phyloP scores from a whole-genome alignment of 2,888 invertebrate species.

The Liodrosophila aerea region DNA sequence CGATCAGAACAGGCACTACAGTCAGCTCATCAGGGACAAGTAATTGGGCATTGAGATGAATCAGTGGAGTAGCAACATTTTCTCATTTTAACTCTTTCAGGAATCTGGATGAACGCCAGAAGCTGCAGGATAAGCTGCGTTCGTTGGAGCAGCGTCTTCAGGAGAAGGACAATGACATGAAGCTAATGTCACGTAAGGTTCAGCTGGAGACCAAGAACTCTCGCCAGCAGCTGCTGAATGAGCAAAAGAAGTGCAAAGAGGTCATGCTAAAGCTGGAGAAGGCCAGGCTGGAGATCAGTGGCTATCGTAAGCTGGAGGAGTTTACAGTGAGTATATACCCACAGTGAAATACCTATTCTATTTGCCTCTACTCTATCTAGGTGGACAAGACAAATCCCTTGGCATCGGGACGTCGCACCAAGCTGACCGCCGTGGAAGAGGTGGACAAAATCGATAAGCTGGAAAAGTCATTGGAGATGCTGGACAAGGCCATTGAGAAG shows the following conservation, averaged over 20 bases:
- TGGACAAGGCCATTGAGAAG: slow-evolving; percentile 71
- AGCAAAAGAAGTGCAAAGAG: slow-evolving; percentile 88
- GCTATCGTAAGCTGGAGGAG: slow-evolving; percentile 79
- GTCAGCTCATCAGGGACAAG: slow-evolving; percentile 89
- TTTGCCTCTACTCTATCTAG: neutral
- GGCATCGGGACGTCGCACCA: slow-evolving; percentile 50
- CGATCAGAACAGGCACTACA: slow-evolving; percentile 88
- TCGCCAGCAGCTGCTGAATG: slow-evolving; percentile 87
- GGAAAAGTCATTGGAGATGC: slow-evolving; percentile 62
- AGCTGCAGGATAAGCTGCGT: slow-evolving; percentile 86
- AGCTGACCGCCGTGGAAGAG: slow-evolving; percentile 51
- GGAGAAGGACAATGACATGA: slow-evolving; percentile 86
- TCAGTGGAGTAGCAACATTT: neutral
- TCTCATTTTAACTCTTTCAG: slow-evolving; percentile 69
- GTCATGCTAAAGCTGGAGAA: slow-evolving; percentile 86
- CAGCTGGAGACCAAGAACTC: slow-evolving; percentile 89
- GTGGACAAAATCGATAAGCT: slow-evolving; percentile 64
- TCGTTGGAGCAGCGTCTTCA: slow-evolving; percentile 84
- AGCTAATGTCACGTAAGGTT: slow-evolving; percentile 87
- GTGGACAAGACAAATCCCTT: slow-evolving; percentile 56
- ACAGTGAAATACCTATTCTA: neutral
- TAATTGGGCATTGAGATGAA: slow-evolving; percentile 76
- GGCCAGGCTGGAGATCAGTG: slow-evolving; percentile 76
- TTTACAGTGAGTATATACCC: slow-evolving; percentile 59
- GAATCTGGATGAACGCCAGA: slow-evolving; percentile 89